Conservation (phyloP, 2,888 invertebrate species). For the Cerceris rybyensis region DNA sequence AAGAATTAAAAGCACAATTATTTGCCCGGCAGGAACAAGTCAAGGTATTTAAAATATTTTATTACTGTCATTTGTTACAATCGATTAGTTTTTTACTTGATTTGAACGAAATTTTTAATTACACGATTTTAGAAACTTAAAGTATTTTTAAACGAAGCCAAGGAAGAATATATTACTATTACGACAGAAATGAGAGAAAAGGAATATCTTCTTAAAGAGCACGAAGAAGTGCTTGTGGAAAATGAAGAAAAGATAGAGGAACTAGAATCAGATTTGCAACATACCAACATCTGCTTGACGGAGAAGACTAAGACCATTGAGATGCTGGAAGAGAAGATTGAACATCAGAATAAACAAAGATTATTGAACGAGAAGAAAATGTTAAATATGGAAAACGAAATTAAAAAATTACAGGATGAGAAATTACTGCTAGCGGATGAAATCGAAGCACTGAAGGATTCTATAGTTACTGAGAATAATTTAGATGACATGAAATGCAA, state of each 20-base stretch:
- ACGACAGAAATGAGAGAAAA: conserved; percentile 62
- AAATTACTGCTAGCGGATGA: conserved; percentile 26
- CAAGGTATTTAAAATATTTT: conserved; percentile 62
- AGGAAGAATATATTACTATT: conserved; percentile 75
- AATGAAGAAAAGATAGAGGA: conserved; percentile 70
- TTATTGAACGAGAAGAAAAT: conserved; percentile 10
- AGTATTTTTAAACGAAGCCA: conserved; percentile 76
- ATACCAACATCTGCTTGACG: conserved; percentile 67
- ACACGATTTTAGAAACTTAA: conserved; percentile 69
- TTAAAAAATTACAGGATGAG: conserved; percentile 45
- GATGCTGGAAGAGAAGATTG: conserved; percentile 70
- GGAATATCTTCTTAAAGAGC: conserved; percentile 63
- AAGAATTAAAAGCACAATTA: conserved; percentile 70
- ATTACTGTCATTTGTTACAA: neutral
- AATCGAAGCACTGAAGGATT: conserved; percentile 8
- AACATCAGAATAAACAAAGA: conserved; percentile 48
- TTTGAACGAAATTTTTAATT: conserved; percentile 10
- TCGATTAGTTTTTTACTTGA: neutral
- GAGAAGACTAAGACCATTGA: conserved; percentile 69
- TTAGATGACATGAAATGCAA: neutral
- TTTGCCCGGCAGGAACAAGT: conserved; percentile 67
- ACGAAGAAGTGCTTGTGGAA: conserved; percentile 65
- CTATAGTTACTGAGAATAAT: neutral
- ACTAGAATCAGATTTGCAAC: conserved; percentile 70
- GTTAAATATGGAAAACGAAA: conserved; percentile 29